Evolutionary conservation across 1,140 invertebrate species (phyloP).

Genomic region (Laupala kohalensis): DNA sequence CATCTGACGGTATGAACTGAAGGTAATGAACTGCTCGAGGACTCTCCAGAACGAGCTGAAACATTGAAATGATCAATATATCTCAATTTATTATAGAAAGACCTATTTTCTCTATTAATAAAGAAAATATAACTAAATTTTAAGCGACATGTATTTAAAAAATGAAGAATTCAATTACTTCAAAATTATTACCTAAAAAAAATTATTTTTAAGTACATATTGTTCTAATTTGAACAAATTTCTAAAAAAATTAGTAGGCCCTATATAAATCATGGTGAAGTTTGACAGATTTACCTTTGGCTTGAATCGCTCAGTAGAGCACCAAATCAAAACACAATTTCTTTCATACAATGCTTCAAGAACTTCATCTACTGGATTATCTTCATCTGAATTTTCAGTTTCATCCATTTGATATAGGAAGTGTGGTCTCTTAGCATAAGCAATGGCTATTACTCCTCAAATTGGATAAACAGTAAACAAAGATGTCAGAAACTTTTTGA

Average conservation of each 20-base stretch:
- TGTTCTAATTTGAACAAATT: no score
- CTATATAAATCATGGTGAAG: no score
- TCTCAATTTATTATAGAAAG: no score
- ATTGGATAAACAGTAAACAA: neutral
- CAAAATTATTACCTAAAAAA: no score
- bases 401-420: conserved; percentile 22
- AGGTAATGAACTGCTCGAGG: conserved; percentile 46
- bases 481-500: no score
- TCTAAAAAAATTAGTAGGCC: no score
- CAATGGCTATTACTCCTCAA: conserved; percentile 42
- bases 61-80: conserved; percentile 1
- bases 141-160: no score
- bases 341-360: conserved; percentile 34
- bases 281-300: conserved; percentile 38
- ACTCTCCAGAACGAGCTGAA: conserved; percentile 44
- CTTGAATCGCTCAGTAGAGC: conserved; percentile 48
- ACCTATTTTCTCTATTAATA: no score
- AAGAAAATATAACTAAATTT: no score
- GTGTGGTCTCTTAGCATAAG: conserved; percentile 37
- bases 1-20: conserved; percentile 51
- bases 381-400: conserved; percentile 22
- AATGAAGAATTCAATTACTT: no score
- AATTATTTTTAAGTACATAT: no score
- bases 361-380: conserved; percentile 17
- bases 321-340: conserved; percentile 58